A percentile compares a stretch with the other conserved stretches of the same genome.
These are phyloP conservation scores for Ophonus ardosiacus DNA, from an alignment of 2,888 invertebrate genomes.

Conservation along the genomic window DNA sequence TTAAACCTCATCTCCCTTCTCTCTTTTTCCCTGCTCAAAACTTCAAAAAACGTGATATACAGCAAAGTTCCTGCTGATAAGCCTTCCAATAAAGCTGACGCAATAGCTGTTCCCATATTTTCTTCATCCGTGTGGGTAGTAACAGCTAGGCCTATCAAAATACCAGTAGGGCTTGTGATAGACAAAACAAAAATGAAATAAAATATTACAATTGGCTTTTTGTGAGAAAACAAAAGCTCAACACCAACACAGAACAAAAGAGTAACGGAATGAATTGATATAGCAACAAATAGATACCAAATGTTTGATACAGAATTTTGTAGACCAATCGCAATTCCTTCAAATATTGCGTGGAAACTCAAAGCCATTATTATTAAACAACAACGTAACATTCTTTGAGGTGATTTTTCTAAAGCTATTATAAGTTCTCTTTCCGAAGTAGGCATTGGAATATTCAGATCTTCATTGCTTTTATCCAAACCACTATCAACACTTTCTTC, in stretches of 20 bases:
- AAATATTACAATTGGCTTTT: constrained; percentile 73
- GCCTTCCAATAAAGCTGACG: constrained; percentile 75
- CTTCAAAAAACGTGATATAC: constrained; percentile 78
- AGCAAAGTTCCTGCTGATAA: constrained; percentile 77
- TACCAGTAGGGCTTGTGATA: constrained; percentile 77
- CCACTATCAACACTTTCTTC: constrained; percentile 61
- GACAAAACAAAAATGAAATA: constrained; percentile 76
- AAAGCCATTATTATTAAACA: constrained; percentile 76
- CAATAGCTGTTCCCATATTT: constrained; percentile 73
- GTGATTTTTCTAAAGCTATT: constrained; percentile 69
- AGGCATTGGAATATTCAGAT: constrained; percentile 69
- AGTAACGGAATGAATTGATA: constrained; percentile 77
- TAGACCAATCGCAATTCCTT: constrained; percentile 78
- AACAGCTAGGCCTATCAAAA: constrained; percentile 75
- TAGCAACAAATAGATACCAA: constrained; percentile 78
- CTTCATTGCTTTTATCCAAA: constrained; percentile 53
- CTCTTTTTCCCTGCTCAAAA: constrained; percentile 75
- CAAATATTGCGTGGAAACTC: constrained; percentile 78
- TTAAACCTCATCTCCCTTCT: constrained; percentile 72
- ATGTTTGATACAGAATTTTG: constrained; percentile 75
- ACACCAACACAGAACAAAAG: constrained; percentile 78
- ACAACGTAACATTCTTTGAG: constrained; percentile 74
- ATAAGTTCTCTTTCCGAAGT: constrained; percentile 66
- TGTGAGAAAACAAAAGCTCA: constrained; percentile 76
- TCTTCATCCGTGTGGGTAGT: constrained; percentile 73